phyloP scores from a whole-genome alignment of 2,797 vertebrate genomes.

The Megalops cyprinoides region DNA sequence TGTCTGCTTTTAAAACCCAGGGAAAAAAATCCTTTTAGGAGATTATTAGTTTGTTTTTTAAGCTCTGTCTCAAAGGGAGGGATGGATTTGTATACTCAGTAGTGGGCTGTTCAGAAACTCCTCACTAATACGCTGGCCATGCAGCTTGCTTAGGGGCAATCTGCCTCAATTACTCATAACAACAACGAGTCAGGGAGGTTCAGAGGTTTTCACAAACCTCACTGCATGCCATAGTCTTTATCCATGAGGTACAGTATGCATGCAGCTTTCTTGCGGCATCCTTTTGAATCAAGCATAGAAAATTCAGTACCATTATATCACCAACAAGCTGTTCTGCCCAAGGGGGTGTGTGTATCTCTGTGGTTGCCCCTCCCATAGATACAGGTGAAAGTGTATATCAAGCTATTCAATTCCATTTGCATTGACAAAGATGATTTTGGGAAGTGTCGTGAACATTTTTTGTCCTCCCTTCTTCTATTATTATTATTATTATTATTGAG shows the following conservation, averaged over 20 bases:
- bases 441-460: too few species aligned
- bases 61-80: background rate
- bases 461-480: too few species aligned
- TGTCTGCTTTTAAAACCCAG: background rate
- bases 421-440: too few species aligned
- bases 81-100: conserved; percentile 2
- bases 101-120: background rate
- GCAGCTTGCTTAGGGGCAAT: background rate
- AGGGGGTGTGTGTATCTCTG: background rate
- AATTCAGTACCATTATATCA: background rate
- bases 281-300: conserved; percentile 1
- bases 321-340: background rate
- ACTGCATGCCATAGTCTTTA: background rate
- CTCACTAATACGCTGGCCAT: background rate
- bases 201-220: background rate
- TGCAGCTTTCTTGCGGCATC: background rate
- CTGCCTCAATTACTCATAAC: conserved; percentile 10
- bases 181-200: background rate
- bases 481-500: too few species aligned
- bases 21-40: background rate
- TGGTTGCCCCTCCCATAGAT: background rate
- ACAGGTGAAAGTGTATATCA: background rate
- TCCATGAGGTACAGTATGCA: background rate
- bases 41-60: conserved; percentile 15
- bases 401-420: too few species aligned